Evolutionary conservation across 2,113 vertebrate species (phyloP).

Genomic region (Proterorhinus semilunaris): DNA sequence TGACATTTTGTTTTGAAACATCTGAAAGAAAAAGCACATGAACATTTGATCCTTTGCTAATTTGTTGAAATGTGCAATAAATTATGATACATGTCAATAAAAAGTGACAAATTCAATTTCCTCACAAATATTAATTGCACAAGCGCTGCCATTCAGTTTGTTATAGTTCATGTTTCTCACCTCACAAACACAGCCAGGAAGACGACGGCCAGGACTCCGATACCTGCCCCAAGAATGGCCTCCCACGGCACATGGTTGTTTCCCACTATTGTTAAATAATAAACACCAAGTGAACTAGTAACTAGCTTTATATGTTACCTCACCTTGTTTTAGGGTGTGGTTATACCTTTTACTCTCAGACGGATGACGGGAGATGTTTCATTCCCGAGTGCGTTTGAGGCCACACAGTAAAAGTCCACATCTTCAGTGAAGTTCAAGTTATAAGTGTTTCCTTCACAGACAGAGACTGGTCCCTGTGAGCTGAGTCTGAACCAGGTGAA

Average conservation of each 20-base stretch:
- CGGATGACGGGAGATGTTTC: neutral
- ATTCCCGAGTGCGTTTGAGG: neutral
- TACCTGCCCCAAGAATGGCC: slow-evolving; percentile 9
- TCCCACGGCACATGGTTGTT: neutral
- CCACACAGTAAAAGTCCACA: neutral
- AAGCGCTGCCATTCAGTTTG: neutral
- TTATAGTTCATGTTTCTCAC: slow-evolving; percentile 1
- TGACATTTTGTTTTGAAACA: neutral
- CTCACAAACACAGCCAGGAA: neutral
- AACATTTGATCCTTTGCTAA: no score
- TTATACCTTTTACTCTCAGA: neutral
- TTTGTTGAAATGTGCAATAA: no score
- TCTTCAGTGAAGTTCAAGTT: neutral
- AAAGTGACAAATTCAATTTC: no score
- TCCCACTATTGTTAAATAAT: neutral
- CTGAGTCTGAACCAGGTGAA: slow-evolving; percentile 5
- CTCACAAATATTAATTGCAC: no score
- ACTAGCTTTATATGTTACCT: no score
- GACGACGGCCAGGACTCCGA: slow-evolving; percentile 8
- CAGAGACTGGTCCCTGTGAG: neutral
- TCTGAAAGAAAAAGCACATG: slow-evolving; percentile 9
- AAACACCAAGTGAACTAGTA: neutral
- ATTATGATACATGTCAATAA: no score
- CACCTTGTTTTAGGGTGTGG: neutral
- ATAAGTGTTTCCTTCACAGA: slow-evolving; percentile 6